Percentiles rank a stretch among this genome's conserved stretches.
These are phyloP conservation scores for Cettia cetti DNA, from an alignment of 2,113 vertebrate genomes.

Conservation along the genomic window DNA sequence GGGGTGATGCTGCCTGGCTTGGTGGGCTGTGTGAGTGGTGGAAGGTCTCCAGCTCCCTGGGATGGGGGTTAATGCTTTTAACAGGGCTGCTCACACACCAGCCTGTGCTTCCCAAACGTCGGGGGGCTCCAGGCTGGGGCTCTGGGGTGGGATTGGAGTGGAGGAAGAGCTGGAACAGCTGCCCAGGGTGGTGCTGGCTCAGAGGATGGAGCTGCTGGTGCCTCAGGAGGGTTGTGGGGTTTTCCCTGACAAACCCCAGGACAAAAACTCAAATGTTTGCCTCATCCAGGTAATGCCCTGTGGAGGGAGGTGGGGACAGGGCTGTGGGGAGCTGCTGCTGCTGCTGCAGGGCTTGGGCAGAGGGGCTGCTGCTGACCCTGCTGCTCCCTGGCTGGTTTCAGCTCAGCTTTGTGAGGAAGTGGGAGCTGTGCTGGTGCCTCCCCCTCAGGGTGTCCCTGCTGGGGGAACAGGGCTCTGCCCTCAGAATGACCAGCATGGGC, in stretches of 20 bases:
- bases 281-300: rapidly evolving
- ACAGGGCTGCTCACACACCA: rapidly evolving
- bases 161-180: neutral
- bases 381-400: neutral
- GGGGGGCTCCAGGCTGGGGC: rapidly evolving
- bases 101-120: neutral
- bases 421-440: neutral
- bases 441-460: rapidly evolving
- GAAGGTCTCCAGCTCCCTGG: neutral
- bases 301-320: neutral
- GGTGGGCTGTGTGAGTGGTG: rapidly evolving
- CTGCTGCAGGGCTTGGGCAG: neutral
- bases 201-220: neutral
- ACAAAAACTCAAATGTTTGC: rapidly evolving
- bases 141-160: neutral
- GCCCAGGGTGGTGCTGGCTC: neutral
- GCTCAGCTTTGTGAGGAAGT: neutral
- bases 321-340: neutral
- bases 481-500: too few relatives aligned
- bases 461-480: neutral
- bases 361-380: rapidly evolving
- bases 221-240: too few relatives aligned
- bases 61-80: neutral
- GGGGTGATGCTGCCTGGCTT: neutral
- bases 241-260: neutral